Base-by-base conservation (phyloP, 2,797 vertebrate genomes). In the Lindbergichthys nudifrons region DNA sequence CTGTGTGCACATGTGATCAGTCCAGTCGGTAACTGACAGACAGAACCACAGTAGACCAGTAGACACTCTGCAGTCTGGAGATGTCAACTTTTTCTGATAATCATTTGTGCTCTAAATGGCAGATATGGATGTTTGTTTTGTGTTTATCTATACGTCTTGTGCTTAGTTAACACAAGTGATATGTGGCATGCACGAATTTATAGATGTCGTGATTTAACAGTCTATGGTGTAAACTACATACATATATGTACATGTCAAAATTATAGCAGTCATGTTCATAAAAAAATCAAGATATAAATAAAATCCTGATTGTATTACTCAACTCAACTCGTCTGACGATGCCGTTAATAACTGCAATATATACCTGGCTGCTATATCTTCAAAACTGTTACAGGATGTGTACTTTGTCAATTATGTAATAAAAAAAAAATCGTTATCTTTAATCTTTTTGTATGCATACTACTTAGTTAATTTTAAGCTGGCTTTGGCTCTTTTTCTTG, bases 1-100 rank as follows among this genome's bases (percentile, higher is more conserved):
- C 58, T 65, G 56, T 70, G 51, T 41, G 41, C 83, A 83, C 78
- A 89, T 86, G 88, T 79, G 80, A 82, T 86, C 50, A 5, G 47
- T 67, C 46, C 26, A 51, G 64, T 52, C 51, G 54, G 59, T 18
- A 65, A 54, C 46, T 47, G 70, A 71, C 74, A 18, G 59, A 70
- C 50, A 15, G 58, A 50, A 59, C 68, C 36, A 10, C 41, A 5
- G 10, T 51, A 51, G 18, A 32, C 41, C 8, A 1, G 21, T 1
- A 32, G 15, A 41, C 41, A 15, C 56, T 19, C 42, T 3, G 1
- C 2, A 23, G 54, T 51, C 14, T 41, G 12, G 43, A n/a, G 61
- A 46, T 23, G 30, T 36, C 12, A 54, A 32, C 4, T 23, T 16
- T 4, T 12, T 0, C n/a, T 3, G 0, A 3, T 26, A 4, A 46